Evolutionary conservation across 2,888 invertebrate species (phyloP).

Genomic region (Salticus scenicus): DNA sequence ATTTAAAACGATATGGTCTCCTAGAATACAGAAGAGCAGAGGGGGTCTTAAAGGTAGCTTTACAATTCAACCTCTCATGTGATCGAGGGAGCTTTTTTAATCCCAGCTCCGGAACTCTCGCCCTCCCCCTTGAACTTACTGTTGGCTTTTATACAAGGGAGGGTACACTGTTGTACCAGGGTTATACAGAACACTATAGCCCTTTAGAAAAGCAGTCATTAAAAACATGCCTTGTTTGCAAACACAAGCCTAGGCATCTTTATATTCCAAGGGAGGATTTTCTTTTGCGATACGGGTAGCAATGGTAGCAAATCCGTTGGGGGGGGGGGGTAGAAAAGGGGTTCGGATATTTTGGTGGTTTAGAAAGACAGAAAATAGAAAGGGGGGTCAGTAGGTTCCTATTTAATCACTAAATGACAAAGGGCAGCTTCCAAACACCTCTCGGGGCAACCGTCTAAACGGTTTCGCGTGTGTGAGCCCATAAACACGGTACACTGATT

Average conservation of each 20-base stretch:
- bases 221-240: conserved; percentile 70
- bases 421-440: conserved; percentile 59
- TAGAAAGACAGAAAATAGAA: conserved; percentile 21
- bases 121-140: conserved; percentile 26
- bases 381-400: conserved; percentile 43
- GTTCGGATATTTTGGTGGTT: conserved; percentile 25
- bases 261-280: conserved; percentile 34
- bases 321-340: conserved; percentile 15
- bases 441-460: conserved; percentile 55
- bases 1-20: conserved; percentile 61
- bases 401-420: conserved; percentile 60
- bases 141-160: conserved; percentile 63
- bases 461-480: conserved; percentile 52
- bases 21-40: conserved; percentile 22
- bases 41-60: conserved; percentile 40
- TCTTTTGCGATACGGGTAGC: conserved; percentile 40
- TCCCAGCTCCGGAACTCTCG: conserved; percentile 32
- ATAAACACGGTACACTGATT: conserved; percentile 16
- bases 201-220: conserved; percentile 69
- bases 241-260: conserved; percentile 59
- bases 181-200: conserved; percentile 52
- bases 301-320: conserved; percentile 36
- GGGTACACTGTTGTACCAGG: conserved; percentile 59
- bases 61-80: conserved; percentile 61
- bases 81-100: conserved; percentile 41